phyloP scores from a whole-genome alignment of 1,140 invertebrate genomes.

The Bombus soroeensis region DNA sequence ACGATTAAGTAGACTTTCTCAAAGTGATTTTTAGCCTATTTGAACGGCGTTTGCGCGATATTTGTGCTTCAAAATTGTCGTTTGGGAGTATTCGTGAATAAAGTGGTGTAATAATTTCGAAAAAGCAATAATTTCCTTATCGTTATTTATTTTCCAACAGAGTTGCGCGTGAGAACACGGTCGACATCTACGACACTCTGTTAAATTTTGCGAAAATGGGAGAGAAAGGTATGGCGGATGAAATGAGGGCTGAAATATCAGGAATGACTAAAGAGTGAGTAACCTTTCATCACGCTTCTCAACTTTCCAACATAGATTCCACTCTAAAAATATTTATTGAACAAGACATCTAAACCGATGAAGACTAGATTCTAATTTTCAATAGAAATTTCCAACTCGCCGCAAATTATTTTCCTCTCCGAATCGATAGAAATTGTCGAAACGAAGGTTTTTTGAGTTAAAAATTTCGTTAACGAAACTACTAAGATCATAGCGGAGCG shows the following conservation, averaged over 20 bases:
- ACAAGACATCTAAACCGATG: background rate
- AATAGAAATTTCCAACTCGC: background rate
- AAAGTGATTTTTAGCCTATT: no score
- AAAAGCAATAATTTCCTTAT: background rate
- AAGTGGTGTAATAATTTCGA: no score
- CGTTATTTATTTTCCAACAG: background rate
- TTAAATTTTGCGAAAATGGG: background rate
- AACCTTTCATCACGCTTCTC: background rate
- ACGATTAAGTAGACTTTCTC: no score
- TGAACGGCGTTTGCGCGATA: no score
- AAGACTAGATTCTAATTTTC: background rate
- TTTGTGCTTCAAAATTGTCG: background rate
- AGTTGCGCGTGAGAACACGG: background rate
- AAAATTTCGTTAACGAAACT: background rate
- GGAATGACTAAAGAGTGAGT: slow-evolving; percentile 6
- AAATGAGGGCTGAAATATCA: background rate
- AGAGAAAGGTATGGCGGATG: background rate
- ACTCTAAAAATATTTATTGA: background rate
- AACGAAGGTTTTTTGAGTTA: background rate
- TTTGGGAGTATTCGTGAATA: background rate
- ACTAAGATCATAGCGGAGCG: no score
- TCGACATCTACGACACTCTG: background rate
- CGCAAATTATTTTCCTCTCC: background rate
- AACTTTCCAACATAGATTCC: no score
- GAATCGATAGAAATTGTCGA: background rate